Percentiles rank a stretch among this genome's conserved stretches.
Evolutionary conservation across 2,888 invertebrate genomes (phyloP).

Genomic region (Ophion ellenae): DNA sequence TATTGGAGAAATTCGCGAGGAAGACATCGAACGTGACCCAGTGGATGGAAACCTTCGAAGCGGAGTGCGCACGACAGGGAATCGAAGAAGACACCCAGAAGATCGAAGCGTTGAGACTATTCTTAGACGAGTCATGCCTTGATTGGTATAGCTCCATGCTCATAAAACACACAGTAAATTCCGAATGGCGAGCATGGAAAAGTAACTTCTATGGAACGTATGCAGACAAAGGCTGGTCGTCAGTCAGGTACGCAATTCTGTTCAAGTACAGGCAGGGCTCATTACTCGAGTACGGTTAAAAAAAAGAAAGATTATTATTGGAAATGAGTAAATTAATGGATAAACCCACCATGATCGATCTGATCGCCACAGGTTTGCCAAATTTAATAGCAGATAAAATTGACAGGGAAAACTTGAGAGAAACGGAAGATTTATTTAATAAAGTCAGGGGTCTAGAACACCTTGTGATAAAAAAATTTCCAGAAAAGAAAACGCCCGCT

Average conservation of each 20-base stretch:
- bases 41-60: constrained; percentile 70
- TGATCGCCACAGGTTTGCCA: constrained; percentile 69
- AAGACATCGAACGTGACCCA: constrained; percentile 67
- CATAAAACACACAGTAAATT: constrained; percentile 65
- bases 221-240: constrained; percentile 71
- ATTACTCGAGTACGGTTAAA: constrained; percentile 70
- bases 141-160: constrained; percentile 55
- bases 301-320: constrained; percentile 68
- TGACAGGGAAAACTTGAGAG: constrained; percentile 59
- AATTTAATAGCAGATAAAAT: constrained; percentile 69
- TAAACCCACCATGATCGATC: constrained; percentile 58
- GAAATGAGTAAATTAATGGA: constrained; percentile 68
- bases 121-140: no score
- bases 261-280: constrained; percentile 71
- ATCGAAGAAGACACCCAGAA: constrained; percentile 65
- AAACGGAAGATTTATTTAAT: constrained; percentile 29
- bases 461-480: constrained; percentile 45
- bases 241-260: constrained; percentile 65
- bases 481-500: constrained; percentile 24
- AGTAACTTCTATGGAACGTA: constrained; percentile 69
- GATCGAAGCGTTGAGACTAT: constrained; percentile 66
- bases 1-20: constrained; percentile 68
- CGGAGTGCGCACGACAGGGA: constrained; percentile 68
- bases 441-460: constrained; percentile 59
- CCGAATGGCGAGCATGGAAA: constrained; percentile 71